Conservation (phyloP, 2,888 invertebrate genomes). For the Macrostomum cliftonense region DNA sequence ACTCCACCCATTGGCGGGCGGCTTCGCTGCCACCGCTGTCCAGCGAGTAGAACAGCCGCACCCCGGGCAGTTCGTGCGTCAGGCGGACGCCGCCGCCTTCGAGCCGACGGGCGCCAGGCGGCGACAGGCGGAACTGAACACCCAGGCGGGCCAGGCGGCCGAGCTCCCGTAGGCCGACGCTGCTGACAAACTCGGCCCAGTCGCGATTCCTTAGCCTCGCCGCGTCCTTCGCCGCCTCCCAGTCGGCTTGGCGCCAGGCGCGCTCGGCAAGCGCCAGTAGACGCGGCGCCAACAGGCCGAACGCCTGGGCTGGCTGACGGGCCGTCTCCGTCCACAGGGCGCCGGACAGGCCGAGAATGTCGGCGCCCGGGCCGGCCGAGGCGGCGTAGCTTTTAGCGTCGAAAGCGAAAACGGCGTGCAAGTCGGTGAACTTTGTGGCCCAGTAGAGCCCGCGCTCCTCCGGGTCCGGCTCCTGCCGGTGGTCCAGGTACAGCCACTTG, state of each 20-base stretch:
- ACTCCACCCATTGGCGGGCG: too few relatives aligned
- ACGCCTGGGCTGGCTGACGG: conserved; percentile 10
- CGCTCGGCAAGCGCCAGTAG: conserved; percentile 17
- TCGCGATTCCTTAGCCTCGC: conserved; percentile 12
- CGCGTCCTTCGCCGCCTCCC: not conserved
- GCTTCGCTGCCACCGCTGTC: too few relatives aligned
- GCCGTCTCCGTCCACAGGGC: conserved; percentile 15
- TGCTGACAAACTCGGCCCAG: conserved; percentile 25
- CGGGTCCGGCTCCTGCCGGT: conserved; percentile 26
- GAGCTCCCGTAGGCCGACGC: conserved; percentile 24
- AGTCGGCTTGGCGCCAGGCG: conserved; percentile 13
- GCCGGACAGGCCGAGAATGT: conserved; percentile 13
- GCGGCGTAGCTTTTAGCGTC: too few relatives aligned
- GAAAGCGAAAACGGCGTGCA: too few relatives aligned
- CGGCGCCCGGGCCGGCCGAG: too few relatives aligned
- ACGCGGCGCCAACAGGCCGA: conserved; percentile 15
- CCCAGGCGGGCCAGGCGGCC: conserved; percentile 19
- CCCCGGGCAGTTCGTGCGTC: too few relatives aligned
- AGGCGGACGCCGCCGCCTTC: too few relatives aligned
- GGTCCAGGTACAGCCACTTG: conserved; percentile 25
- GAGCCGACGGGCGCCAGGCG: conserved; percentile 21
- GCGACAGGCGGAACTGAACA: conserved; percentile 24
- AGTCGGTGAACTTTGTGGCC: conserved; percentile 25
- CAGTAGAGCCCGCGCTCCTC: conserved; percentile 29
- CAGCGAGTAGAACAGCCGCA: too few relatives aligned